These are phyloP conservation scores for Neria commutata DNA, from an alignment of 2,888 invertebrate species.

Conservation along the genomic window DNA sequence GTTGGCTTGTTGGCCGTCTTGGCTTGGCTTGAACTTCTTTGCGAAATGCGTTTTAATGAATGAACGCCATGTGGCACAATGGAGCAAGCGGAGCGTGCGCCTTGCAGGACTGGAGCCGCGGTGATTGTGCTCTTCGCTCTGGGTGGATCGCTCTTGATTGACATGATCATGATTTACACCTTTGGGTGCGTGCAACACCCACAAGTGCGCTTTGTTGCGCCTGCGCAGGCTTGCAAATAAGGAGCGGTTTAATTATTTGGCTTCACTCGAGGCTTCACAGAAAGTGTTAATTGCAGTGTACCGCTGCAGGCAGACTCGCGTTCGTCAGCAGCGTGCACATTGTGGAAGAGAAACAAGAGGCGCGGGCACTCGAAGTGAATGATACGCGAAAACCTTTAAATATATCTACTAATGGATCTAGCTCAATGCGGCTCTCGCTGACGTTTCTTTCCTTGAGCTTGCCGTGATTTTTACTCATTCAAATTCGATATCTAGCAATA, in stretches of 20 bases:
- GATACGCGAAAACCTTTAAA: no score
- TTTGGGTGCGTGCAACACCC: conserved; percentile 51
- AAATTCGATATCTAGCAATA: no score
- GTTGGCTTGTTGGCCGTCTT: neutral
- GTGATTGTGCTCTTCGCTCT: conserved; percentile 8
- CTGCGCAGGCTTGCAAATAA: neutral
- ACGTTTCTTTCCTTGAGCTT: no score
- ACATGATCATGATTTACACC: conserved; percentile 61
- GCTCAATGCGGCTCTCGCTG: no score
- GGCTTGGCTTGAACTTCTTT: neutral
- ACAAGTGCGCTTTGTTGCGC: conserved; percentile 9
- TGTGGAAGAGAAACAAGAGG: no score
- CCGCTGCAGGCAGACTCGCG: no score
- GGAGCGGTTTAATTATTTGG: neutral
- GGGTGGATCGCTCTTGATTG: conserved; percentile 44
- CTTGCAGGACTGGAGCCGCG: conserved; percentile 24
- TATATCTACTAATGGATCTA: no score
- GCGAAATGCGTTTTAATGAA: conserved; percentile 17
- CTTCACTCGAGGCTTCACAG: neutral
- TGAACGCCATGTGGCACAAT: conserved; percentile 25
- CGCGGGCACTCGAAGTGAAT: no score
- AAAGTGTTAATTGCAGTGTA: no score
- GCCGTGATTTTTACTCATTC: no score
- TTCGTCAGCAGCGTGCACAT: no score
- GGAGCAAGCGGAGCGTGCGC: conserved; percentile 16